Base-by-base conservation (phyloP, 2,113 vertebrate genomes). In the Beaufortia kweichowensis region DNA sequence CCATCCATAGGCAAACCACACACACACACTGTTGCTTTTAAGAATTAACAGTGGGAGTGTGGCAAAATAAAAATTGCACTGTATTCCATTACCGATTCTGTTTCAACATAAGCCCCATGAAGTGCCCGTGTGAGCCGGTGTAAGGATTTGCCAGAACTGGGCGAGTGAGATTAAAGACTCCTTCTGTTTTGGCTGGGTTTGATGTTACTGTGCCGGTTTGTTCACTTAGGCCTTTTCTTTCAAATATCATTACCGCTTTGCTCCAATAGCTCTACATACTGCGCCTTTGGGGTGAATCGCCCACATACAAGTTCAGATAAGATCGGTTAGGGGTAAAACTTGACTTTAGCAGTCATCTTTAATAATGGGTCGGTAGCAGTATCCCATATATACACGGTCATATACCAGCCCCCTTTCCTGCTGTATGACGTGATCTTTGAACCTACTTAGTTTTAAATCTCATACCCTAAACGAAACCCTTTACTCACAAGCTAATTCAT, bases 271-370 rank as follows among this genome's bases (percentile, higher is more conserved):
- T 72, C 79, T 67, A 68, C 65, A 64, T 62, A 64, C 68, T 61
- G 57, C 78, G 19, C 81, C 29, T 31, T 82, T 2, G 15, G 60
- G 53, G 81, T 29, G 39, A 70, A 48, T 74, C 62, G 14, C 53
- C 71, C 63, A 70, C 41, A 43, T 72, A 77, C 79, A 77, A 75
- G 57, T 71, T 62, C 72, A 78, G 81, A 84, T 85, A 84, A 85
- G 64, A n/a, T n/a, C n/a, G n/a, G n/a, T n/a, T n/a, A n/a, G n/a
- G n/a, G n/a, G n/a, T 31, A 35, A 0, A 57, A 19, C 39, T 67
- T 24, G 28, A 26, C 11, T 43, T 55, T 59, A 62, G 64, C 9
- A 8, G 56, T 35, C 53, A 70, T 61, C 29, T 76, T 41, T 69
- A 53, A 43, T 65, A 81, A 35, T 50, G 6, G 62, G 76, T 62